Percentiles rank a stretch among this genome's conserved stretches.
These are phyloP conservation scores for Andrena camellia DNA, from an alignment of 2,888 invertebrate genomes.

Conservation along the genomic window DNA sequence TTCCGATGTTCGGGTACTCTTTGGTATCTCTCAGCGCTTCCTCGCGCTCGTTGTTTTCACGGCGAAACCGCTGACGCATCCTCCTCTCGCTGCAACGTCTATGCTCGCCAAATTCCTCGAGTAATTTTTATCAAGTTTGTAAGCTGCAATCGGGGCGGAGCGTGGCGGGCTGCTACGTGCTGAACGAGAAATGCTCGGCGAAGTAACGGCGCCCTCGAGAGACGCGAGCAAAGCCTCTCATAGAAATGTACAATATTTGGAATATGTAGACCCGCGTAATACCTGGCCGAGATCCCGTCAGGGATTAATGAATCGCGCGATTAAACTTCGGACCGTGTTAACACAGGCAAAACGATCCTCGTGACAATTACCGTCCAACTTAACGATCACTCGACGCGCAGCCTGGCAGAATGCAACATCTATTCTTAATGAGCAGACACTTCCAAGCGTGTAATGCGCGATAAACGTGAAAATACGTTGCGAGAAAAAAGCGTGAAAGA, in stretches of 20 bases:
- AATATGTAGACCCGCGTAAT: constrained; percentile 25
- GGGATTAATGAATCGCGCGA: constrained; percentile 44
- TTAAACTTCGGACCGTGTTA: constrained; percentile 36
- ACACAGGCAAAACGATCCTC: constrained; percentile 6
- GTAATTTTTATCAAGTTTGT: constrained; percentile 21
- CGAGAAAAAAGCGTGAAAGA: not conserved
- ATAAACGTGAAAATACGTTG: too few species aligned
- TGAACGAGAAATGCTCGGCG: constrained; percentile 35
- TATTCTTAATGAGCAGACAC: not conserved
- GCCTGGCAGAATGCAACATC: not conserved
- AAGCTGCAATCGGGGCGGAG: not conserved
- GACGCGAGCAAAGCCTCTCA: constrained; percentile 10
- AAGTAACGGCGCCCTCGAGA: constrained; percentile 44
- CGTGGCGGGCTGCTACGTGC: constrained; percentile 10
- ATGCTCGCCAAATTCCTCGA: not conserved
- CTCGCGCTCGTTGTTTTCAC: not conserved
- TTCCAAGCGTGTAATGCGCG: not conserved
- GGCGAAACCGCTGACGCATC: not conserved
- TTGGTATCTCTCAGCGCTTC: not conserved
- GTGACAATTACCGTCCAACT: constrained; percentile 7
- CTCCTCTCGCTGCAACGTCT: not conserved
- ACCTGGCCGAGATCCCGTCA: constrained; percentile 22
- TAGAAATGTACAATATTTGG: constrained; percentile 15
- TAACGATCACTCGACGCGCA: not conserved
- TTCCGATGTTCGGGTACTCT: not conserved